Evolutionary conservation across 1,140 invertebrate species (phyloP), one percentile per base, ranked within the genome.

Genomic region (Drosophila setifemur): DNA sequence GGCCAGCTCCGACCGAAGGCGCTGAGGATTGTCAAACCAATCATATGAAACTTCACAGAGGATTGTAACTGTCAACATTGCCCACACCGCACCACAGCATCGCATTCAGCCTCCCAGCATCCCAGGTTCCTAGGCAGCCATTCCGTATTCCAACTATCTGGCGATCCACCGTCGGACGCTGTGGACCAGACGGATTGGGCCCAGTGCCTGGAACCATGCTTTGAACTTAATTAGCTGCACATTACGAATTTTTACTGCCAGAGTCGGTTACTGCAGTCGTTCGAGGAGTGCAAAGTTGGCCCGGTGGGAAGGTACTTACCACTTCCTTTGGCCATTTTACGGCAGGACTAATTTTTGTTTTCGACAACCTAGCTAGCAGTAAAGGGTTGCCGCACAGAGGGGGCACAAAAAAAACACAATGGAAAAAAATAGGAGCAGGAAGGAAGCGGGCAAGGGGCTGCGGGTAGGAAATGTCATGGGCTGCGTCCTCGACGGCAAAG

Each of bases 141-240:
- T 25, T n/a, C n/a, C n/a, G n/a, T n/a, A n/a, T n/a, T n/a, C 23
- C 55, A 5, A 4, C 40, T 21, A 55, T 31, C 21, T 4, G 8
- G 31, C 39, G 50, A 33, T 69, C 42, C 23, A 26, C 52, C 48
- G 25, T n/a, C 14, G 55, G 23, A 47, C 37, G 21, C 25, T 19
- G 19, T 25, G 48, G 67, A 18, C 68, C 39, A 54, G 73, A 64
- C 68, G 33, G 57, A n/a, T n/a, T n/a, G 31, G 44, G 12, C 26
- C 44, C 26, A 68, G 5, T 37, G 76, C 81, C 81, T 79, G 68
- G 23, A 87, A 78, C 72, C 44, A 70, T 81, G 82, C 81, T 86
- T 86, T 86, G 81, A 86, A 86, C 81, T 86, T 86, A 86, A 86
- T 86, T 86, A 86, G 81, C 76, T 73, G 81, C 81, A 76, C 82